A percentile compares a stretch with the other conserved stretches of the same genome.
Conservation (phyloP, 2,113 vertebrate species). For the Centropus unirufus region DNA sequence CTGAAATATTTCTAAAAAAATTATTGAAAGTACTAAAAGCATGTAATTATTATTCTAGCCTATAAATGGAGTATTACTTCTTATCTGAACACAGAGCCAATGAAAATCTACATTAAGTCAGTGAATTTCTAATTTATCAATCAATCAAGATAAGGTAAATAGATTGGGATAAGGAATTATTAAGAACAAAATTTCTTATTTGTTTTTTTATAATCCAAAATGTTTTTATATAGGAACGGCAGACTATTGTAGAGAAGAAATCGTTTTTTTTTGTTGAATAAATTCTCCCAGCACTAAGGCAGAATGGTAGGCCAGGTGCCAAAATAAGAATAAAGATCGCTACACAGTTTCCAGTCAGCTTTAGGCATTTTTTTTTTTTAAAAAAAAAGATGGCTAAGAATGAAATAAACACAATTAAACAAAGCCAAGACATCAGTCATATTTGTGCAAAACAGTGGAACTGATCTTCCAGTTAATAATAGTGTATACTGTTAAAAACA, state of each 20-base stretch:
- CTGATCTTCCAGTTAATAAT: neutral
- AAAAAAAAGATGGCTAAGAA: neutral
- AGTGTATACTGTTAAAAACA: neutral
- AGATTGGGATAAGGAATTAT: neutral
- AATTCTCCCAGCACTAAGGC: neutral
- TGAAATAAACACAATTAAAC: neutral
- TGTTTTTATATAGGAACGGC: neutral
- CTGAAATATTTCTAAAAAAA: neutral
- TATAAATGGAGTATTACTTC: neutral
- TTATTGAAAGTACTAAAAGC: neutral
- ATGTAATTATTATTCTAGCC: neutral
- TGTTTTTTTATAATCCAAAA: neutral
- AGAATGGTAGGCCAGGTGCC: neutral
- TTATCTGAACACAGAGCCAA: neutral
- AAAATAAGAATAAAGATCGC: neutral
- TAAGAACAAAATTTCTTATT: neutral
- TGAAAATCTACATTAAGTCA: neutral
- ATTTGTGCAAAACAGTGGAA: neutral
- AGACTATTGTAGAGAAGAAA: neutral
- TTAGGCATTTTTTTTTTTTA: neutral
- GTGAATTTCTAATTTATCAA: neutral
- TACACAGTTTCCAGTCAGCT: neutral
- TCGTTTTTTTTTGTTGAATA: neutral
- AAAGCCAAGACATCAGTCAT: neutral
- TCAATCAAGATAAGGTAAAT: neutral